Base-by-base conservation (phyloP, 2,888 invertebrate species). In the Micropterix aruncella region DNA sequence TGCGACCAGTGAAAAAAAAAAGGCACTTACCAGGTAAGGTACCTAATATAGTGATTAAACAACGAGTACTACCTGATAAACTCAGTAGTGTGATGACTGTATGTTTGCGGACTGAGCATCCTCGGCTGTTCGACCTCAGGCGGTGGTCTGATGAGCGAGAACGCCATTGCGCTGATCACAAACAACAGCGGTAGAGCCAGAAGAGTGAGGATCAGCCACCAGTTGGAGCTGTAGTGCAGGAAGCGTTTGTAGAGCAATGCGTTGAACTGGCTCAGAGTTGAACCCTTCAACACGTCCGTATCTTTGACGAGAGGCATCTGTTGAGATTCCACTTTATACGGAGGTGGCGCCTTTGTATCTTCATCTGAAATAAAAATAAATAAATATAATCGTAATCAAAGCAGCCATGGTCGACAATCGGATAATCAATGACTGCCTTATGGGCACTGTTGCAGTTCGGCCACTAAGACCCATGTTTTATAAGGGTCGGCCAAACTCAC, bases 131-230 rank as follows among this genome's bases (percentile, higher is more conserved):
- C 80, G 53, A 73, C 73, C 54, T 76, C 77, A 3, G 75, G 73
- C 2, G 79, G 79, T 16, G 81, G 73, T 0, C 81, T 69, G 49
- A 80, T 70, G 56, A 72, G 68, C 17, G 80, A 75, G 65, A 81
- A 80, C 38, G 70, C 78, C 81, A 82, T 81, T n/a, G 82, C 79
- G 16, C 74, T 60, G 0, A 72, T 62, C 52, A 80, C 77, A 59
- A 82, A 81, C 45, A 80, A 51, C 0, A 75, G 70, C 0, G 82
- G 82, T 46, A 82, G 59, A 3, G 72, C 54, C 7, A 81, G 54
- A 40, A 79, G 67, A 48, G 77, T 72, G 49, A 79, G 64, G 36
- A 79, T 55, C 9, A 80, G 62, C 61, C 70, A 66, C 58, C 71
- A 75, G 56, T 80, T 79, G 41, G 77, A 68, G 2, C 59, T 58